These are phyloP conservation scores for Glossosoma conforme DNA, from an alignment of 1,140 invertebrate species.

Conservation along the genomic window DNA sequence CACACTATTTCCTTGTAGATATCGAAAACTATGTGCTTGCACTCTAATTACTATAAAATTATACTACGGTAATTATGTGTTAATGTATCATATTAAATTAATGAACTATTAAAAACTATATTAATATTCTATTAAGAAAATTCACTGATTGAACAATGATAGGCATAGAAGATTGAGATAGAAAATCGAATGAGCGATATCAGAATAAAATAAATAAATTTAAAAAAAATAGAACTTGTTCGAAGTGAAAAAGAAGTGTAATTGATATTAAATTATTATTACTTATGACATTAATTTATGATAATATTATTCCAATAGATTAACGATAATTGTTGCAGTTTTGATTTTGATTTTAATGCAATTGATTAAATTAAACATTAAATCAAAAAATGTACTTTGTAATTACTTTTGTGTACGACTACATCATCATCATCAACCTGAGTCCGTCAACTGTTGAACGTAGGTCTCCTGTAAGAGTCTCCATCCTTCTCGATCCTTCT, in stretches of 20 bases:
- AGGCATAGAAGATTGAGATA: slow-evolving; percentile 15
- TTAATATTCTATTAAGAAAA: background rate
- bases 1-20: slow-evolving; percentile 28
- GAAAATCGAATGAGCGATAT: slow-evolving; percentile 16
- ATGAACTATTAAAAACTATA: slow-evolving; percentile 12
- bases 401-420: background rate
- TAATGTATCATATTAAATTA: slow-evolving; percentile 6
- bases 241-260: slow-evolving; percentile 18
- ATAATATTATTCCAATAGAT: slow-evolving; percentile 26
- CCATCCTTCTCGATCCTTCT: too few species aligned
- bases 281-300: slow-evolving; percentile 26
- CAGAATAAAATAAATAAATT: slow-evolving; percentile 17
- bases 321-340: slow-evolving; percentile 32
- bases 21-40: slow-evolving; percentile 25
- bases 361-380: slow-evolving; percentile 21
- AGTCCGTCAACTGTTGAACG: too few species aligned
- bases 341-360: slow-evolving; percentile 29
- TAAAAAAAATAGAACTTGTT: slow-evolving; percentile 28
- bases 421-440: too few species aligned
- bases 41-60: slow-evolving; percentile 19
- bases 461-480: too few species aligned
- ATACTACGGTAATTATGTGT: slow-evolving; percentile 9
- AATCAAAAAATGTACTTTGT: background rate
- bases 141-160: slow-evolving; percentile 17
- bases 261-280: slow-evolving; percentile 24